A percentile compares a stretch with the other conserved stretches of the same genome.
phyloP scores from a whole-genome alignment of 2,888 invertebrate species.

The Protophormia terraenovae region DNA sequence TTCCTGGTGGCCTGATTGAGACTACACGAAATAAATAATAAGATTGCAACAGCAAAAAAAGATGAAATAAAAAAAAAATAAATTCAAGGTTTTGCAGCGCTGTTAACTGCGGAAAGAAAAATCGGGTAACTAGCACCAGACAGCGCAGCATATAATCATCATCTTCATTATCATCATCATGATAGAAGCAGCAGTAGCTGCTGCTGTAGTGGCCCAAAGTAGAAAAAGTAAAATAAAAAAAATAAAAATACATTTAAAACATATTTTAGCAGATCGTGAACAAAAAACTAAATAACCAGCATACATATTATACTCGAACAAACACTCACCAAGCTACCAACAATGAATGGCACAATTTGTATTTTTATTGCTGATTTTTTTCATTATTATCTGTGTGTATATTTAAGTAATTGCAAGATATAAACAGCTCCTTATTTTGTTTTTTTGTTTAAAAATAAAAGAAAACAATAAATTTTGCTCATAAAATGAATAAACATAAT shows the following conservation, averaged over 20 bases:
- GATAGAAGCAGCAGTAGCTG: conserved; percentile 12
- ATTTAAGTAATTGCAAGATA: conserved; percentile 24
- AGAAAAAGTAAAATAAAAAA: conserved; percentile 37
- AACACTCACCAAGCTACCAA: conserved; percentile 1
- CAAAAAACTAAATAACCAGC: conserved; percentile 24
- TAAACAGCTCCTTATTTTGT: neutral
- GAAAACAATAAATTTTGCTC: neutral
- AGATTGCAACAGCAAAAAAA: conserved; percentile 59
- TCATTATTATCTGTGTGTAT: neutral
- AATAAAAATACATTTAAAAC: conserved; percentile 34
- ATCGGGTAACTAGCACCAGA: conserved; percentile 56
- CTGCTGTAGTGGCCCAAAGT: conserved; percentile 4
- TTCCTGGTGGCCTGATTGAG: conserved; percentile 67
- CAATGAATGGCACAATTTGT: conserved; percentile 53
- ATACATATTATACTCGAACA: conserved; percentile 7
- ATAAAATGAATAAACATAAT: neutral
- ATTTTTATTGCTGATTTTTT: conserved; percentile 28
- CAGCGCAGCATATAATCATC: conserved; percentile 51
- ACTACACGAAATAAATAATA: conserved; percentile 42
- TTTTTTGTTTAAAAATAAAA: conserved; percentile 1
- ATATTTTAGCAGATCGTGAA: conserved; percentile 50
- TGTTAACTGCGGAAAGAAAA: conserved; percentile 69
- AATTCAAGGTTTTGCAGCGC: conserved; percentile 76
- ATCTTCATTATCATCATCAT: conserved; percentile 35
- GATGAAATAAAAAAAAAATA: conserved; percentile 73